phyloP scores from a whole-genome alignment of 2,797 vertebrate species.

The Schizopygopsis pylzovi region DNA sequence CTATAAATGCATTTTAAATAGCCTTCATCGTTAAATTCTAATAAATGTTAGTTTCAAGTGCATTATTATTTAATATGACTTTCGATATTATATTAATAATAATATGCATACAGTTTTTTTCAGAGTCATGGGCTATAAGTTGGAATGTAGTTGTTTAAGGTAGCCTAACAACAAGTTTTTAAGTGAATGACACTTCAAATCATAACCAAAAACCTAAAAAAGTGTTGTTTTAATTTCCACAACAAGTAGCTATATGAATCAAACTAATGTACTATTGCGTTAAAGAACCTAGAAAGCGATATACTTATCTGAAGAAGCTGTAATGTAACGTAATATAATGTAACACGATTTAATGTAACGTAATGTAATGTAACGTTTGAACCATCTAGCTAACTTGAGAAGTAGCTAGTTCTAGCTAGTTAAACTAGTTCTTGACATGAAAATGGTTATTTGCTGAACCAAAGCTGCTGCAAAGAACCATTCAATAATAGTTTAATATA shows the following conservation, averaged over 20 bases:
- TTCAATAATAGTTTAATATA: background rate
- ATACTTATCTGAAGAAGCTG: background rate
- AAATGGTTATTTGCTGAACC: background rate
- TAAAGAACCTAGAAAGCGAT: too few species aligned
- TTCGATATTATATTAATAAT: too few species aligned
- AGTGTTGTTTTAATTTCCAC: background rate
- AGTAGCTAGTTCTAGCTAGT: too few species aligned
- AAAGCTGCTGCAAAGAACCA: background rate
- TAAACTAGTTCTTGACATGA: background rate
- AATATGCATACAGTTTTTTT: too few species aligned
- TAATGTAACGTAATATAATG: background rate
- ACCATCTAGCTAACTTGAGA: background rate
- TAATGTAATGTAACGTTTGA: background rate
- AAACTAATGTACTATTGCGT: background rate
- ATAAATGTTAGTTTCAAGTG: background rate
- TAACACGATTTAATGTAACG: too few species aligned
- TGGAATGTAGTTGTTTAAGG: background rate
- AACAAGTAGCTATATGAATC: background rate
- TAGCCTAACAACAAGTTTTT: background rate
- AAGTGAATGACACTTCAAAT: background rate
- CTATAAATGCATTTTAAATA: background rate
- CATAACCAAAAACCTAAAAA: background rate
- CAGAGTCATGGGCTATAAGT: background rate
- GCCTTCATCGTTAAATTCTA: background rate
- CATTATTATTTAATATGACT: background rate